Evolutionary conservation across 2,888 invertebrate species (phyloP), one percentile per base, ranked within the genome.

Genomic region (Scaptomyza flava): DNA sequence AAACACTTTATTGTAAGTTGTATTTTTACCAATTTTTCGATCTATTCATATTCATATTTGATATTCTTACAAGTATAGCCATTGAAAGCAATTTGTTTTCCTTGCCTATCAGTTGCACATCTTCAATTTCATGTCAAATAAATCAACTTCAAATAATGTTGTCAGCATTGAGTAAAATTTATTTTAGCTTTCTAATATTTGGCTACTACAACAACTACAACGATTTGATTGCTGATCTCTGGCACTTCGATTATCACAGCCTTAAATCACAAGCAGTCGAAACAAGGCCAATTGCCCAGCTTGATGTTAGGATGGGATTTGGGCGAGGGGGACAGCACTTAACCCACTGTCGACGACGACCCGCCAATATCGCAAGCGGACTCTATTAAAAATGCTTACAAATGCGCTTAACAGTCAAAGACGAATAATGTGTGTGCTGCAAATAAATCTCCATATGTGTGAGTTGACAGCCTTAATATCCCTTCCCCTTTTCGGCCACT

Each of bases 341-440:
- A 75, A 71, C 79, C 64, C 73, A 68, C 59, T 45, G 46, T 53
- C 47, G 69, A 51, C 33, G 38, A 52, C 43, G 68, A 46, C 31
- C 53, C 72, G 42, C 38, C 45, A 60, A 38, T 30, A 56, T 42
- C 57, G 12, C 17, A 33, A 46, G 31, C 66, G 64, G 83, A 81
- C 87, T 88, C 87, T 88, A 88, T 84, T 84, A 88, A 88, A 84
- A 84, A 84, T 84, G 84, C 87, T 78, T 86, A 65, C 72, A 88
- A 84, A 84, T 88, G 84, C 87, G 88, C 89, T 84, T 86, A 88
- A 64, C 68, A 62, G 57, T 41, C 65, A 17, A 14, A 41, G 9
- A 41, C 12, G 14, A 41, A 41, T 17, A 41, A 38, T 38, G 14
- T 38, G 38, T 68, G 48, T 63, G 46, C 54, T 68, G 53, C 58